Base-by-base conservation (phyloP, 2,113 vertebrate species). In the Alosa alosa region DNA sequence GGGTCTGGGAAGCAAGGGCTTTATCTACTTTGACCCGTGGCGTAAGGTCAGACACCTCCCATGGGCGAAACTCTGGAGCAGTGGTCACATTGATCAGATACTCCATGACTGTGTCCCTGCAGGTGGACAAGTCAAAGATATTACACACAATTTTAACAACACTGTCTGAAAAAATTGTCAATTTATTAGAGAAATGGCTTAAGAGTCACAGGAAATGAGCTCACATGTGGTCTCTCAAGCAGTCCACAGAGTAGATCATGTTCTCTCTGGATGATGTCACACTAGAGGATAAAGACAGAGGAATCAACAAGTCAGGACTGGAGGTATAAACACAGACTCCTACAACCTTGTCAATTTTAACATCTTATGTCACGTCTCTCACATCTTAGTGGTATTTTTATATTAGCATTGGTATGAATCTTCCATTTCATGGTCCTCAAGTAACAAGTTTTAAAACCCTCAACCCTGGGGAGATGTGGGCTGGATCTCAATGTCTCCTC, bases 51-150 rank as follows among this genome's bases (percentile, higher is more conserved):
- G 94, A 90, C 78, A 99, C 96, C 91, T 99, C 99, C 99, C 99
- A 99, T 0, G 89, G 90, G 25, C 98, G 95, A 87, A 99, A 99
- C 91, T 99, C 99, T 2, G 95, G 96, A 6, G 98, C 97, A 17
- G 97, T 98, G 36, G 98, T 98, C 88, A 99, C 97, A 17, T 99
- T 99, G 89, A 99, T 98, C 89, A 99, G 94, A 93, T 97, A 98
- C 91, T 99, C 99, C 97, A 99, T 98, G 55, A 99, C 96, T 1
- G 97, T 97, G 83, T 99, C 98, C 49, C 99, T 99, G 72, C 18
- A 9, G 78, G 52, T 83, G 72, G 0, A 82, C 25, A 36, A 78
- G 31, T 13, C 25, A 31, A 36, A 36, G 8, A 72, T 0, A 55
- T 55, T 3, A 55, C 6, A 20, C 0, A 20, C 55, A 60, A 39